Base-by-base conservation (phyloP, 1,140 invertebrate genomes). In the Adelges cooleyi region DNA sequence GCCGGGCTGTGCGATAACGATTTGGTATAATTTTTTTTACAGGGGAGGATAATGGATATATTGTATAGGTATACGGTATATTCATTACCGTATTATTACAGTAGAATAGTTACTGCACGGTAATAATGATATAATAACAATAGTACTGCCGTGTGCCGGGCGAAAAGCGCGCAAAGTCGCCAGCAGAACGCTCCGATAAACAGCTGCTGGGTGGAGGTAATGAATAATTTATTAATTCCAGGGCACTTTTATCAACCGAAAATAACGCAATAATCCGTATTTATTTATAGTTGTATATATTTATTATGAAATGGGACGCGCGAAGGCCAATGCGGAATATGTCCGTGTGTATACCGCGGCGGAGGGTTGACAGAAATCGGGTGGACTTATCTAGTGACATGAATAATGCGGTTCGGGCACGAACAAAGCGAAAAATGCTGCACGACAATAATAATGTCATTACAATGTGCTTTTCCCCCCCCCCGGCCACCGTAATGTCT, bases 341-440 rank as follows among this genome's bases (percentile, higher is more conserved):
- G n/a, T n/a, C n/a, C 29, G 29, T 6, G 29, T 33, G 29, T 11
- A 33, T 33, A n/a, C n/a, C n/a, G n/a, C n/a, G n/a, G n/a, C n/a
- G n/a, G 52, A 38, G 52, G 33, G 20, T 54, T 40, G 52, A 54
- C 29, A 33, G 52, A 15, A 44, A 27, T 27, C n/a, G 23, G 38
- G 36, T 23, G 23, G 44, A 40, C 54, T 59, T 59, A 44, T 59
- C 38, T 59, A 40, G 38, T 44, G n/a, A 44, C 15, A 17, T 17
- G 23, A 44, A 59, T 59, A 44, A 44, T 59, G 27, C 23, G 54
- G 15, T 59, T 59, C n/a, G 27, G 23, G 27, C 54, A 59, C 54
- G 54, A 59, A 59, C 29, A 54, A 54, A 54, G 52, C 33, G 52
- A 54, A 54, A 44, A 59, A 27, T 59, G 42, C n/a, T n/a, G 54